Evolutionary conservation across 2,888 invertebrate genomes (phyloP), one percentile per base, ranked within the genome.

Genomic region (Kuschelorhynchus macadamiae): DNA sequence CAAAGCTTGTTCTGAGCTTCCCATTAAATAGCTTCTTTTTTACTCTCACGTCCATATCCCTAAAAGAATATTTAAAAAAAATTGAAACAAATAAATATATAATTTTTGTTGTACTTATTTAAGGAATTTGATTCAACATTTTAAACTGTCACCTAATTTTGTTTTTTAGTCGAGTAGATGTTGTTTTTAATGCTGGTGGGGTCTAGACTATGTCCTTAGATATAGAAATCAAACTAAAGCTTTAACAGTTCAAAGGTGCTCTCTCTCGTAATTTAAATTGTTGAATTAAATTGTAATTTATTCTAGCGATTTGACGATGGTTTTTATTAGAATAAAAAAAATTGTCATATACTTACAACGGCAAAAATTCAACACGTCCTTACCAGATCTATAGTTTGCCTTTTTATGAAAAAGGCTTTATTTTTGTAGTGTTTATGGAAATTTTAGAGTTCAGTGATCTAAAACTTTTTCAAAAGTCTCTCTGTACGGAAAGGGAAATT

Each of bases 111-210:
- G 53, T 53, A 53, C 39, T 53, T 41, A 53, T 41, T 12, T 39
- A 47, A 47, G 20, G 4, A 63, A 63, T 63, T 63, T 63, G 63
- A 63, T 63, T 63, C 63, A 63, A 63, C 63, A 56, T 56, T 63
- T 63, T 63, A 63, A 63, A 56, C 49, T 39, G 20, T 47, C 49
- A 47, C 47, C 46, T 46, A 12, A 25, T 49, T 39, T 46, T 5
- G 8, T 55, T 39, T 49, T 36, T 47, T 41, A 17, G 25, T 47
- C 16, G 12, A 36, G 12, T 36, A 36, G 12, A 12, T 36, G 11
- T 4, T 36, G 12, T 0, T 12, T 42, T 11, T 7, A 36, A 17
- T 30, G 32, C 30, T 4, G 20, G n/a, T 9, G 7, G 18, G n/a
- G 33, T 9, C 12, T 11, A 46, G 25, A 36, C 17, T 18, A 32